Base-by-base conservation (phyloP, 2,113 vertebrate species). In the Phyllopteryx taeniolatus region DNA sequence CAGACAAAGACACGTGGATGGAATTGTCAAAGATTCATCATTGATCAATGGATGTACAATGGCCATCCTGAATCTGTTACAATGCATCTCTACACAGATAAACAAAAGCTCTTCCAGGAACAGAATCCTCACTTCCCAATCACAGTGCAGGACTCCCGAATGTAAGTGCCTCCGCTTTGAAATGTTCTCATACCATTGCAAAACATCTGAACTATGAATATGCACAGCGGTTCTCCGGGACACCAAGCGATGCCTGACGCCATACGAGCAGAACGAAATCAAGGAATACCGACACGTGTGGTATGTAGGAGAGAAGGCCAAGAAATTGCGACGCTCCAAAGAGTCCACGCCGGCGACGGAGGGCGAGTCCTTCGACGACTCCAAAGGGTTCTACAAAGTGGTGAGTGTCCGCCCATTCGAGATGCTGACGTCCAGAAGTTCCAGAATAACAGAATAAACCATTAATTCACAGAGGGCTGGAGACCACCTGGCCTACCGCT, bases 401-500 rank as follows among this genome's bases (percentile, higher is more conserved):
- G 74, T 71, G 47, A 75, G 74, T 46, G 17, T 35, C 22, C 64
- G 17, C 43, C 19, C 3, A 43, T n/a, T n/a, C 5, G 8, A 11
- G 42, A 44, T 44, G 4, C 20, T 44, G 44, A 13, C n/a, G 1
- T 65, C 22, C 56, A 59, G 10, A 35, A 19, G 15, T 35, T 2
- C 6, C 10, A 13, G 59, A 47, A 66, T 31, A 8, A 15, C 13
- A 31, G 6, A 47, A 31, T 13, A 11, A 20, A 46, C 7, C 11
- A 8, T 27, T 27, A 6, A 27, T 63, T 31, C 33, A 12, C 49
- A 75, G 74, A 35, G 53, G 5, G 46, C 70, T 33, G 64, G 61
- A 13, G 74, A 75, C 61, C 74, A 75, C 31, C 63, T 75, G 68
- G 92, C 92, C 2, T 96, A 96, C 61, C 93, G 93, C 76, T 96